Evolutionary conservation across 2,113 vertebrate species (phyloP).

Genomic region (Dolichotis patagonum): DNA sequence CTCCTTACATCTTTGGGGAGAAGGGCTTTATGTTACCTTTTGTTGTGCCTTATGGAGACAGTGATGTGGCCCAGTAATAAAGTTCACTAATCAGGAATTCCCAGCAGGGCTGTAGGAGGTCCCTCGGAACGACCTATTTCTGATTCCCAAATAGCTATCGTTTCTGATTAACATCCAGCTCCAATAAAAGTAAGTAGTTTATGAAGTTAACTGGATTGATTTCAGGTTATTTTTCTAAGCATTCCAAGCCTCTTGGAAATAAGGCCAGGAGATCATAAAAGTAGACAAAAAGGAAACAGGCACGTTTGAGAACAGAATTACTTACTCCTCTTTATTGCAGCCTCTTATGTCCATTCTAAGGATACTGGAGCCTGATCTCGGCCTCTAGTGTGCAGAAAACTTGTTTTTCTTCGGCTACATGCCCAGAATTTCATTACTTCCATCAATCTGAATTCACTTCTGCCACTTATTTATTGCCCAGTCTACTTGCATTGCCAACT

Average conservation of each 20-base stretch:
- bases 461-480: constrained; percentile 42
- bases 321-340: neutral
- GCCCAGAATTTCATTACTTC: neutral
- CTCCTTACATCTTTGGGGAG: neutral
- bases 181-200: constrained; percentile 40
- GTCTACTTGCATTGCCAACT: neutral
- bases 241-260: constrained; percentile 23
- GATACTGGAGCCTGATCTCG: neutral
- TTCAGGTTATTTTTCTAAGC: neutral
- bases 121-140: neutral
- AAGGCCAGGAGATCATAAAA: constrained; percentile 49
- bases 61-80: neutral
- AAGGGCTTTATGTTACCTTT: neutral
- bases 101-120: neutral
- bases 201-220: constrained; percentile 13
- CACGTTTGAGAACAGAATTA: neutral
- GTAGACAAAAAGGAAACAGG: neutral
- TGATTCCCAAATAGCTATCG: neutral
- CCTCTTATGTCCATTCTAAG: neutral
- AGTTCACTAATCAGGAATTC: neutral
- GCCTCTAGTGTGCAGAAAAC: neutral
- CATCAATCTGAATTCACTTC: constrained; percentile 2
- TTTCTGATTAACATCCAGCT: neutral
- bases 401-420: constrained; percentile 1
- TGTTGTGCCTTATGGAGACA: neutral